phyloP scores from a whole-genome alignment of 2,797 vertebrate genomes.

The Ceryle rudis region DNA sequence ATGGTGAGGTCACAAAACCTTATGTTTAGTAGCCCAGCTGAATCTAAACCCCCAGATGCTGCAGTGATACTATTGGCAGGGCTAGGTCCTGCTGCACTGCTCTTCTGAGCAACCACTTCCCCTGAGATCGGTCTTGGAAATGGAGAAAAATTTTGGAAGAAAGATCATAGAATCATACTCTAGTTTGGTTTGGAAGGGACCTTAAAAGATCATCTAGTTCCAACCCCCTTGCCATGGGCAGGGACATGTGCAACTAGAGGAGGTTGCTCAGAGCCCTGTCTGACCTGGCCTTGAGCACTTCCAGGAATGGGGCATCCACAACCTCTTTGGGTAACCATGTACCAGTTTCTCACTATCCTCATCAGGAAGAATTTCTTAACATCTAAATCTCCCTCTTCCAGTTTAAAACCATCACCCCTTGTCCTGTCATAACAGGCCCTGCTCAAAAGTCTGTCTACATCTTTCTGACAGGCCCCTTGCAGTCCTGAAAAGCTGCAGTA shows the following conservation, averaged over 20 bases:
- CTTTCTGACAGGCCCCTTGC: neutral
- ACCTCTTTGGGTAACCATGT: neutral
- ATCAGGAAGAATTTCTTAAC: neutral
- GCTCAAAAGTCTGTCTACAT: neutral
- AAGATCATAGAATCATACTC: neutral
- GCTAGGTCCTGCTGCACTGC: neutral
- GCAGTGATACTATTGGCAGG: neutral
- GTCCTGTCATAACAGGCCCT: neutral
- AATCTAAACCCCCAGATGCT: neutral
- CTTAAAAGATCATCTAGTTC: neutral
- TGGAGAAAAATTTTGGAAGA: neutral
- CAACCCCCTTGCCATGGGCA: neutral
- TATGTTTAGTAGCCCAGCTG: neutral
- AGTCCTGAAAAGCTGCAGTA: neutral
- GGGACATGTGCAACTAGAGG: neutral
- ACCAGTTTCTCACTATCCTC: neutral
- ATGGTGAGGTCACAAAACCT: rapidly evolving
- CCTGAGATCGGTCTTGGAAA: neutral
- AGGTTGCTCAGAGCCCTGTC: neutral
- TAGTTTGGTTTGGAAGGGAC: neutral
- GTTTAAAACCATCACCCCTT: neutral
- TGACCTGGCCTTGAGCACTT: neutral
- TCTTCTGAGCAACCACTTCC: neutral
- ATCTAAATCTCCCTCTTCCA: neutral
- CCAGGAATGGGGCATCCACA: too few relatives aligned